Evolutionary conservation across 2,888 invertebrate genomes (phyloP).

Genomic region (Cephus sareptanus): DNA sequence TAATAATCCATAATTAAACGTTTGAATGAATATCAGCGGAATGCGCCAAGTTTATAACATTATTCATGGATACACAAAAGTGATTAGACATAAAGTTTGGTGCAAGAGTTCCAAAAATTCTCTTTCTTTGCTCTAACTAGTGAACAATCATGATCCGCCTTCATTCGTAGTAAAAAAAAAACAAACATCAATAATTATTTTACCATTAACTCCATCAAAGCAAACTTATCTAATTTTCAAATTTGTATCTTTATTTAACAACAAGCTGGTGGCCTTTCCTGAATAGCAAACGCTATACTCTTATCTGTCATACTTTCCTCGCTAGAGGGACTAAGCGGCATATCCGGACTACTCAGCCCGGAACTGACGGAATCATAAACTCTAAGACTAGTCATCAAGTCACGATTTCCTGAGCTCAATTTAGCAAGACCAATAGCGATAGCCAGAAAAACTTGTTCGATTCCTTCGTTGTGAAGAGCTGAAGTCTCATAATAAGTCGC

Average conservation of each 20-base stretch:
- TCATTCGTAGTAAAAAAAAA: not conserved
- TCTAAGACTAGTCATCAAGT: constrained; percentile 61
- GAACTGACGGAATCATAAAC: constrained; percentile 72
- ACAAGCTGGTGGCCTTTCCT: constrained; percentile 72
- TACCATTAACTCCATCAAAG: not conserved
- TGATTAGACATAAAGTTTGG: not conserved
- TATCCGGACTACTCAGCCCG: constrained; percentile 53
- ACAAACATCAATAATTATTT: not conserved
- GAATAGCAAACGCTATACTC: constrained; percentile 76
- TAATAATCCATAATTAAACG: not conserved
- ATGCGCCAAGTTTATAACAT: not conserved
- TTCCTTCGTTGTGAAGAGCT: constrained; percentile 81
- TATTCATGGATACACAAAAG: too few species aligned
- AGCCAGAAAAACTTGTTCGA: constrained; percentile 78
- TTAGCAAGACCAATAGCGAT: constrained; percentile 74
- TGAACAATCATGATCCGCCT: not conserved
- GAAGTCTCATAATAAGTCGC: constrained; percentile 88
- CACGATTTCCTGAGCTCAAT: constrained; percentile 31
- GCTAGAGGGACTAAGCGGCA: constrained; percentile 56
- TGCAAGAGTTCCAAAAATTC: not conserved
- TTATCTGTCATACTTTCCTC: constrained; percentile 66
- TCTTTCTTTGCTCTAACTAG: not conserved
- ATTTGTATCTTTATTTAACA: constrained; percentile 64
- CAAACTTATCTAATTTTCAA: not conserved
- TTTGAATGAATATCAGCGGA: not conserved